Evolutionary conservation across 2,888 invertebrate species (phyloP).

Genomic region (Metacarcinus magister): DNA sequence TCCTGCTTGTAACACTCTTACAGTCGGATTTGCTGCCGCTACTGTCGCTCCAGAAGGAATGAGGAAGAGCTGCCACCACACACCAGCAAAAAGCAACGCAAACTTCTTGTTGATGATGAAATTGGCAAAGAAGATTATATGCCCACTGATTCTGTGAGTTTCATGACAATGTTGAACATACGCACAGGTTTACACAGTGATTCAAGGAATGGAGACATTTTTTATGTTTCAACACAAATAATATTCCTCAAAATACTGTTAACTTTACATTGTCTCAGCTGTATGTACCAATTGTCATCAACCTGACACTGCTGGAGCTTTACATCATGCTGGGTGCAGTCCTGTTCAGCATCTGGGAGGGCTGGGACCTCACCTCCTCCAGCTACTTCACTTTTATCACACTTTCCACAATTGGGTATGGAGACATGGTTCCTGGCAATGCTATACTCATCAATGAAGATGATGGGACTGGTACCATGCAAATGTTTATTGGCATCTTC

Average conservation of each 20-base stretch:
- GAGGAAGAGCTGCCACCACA: slow-evolving; percentile 83
- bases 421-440: slow-evolving; percentile 85
- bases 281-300: slow-evolving; percentile 83
- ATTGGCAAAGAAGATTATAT: slow-evolving; percentile 83
- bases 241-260: neutral
- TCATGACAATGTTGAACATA: neutral
- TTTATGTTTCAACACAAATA: neutral
- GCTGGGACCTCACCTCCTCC: slow-evolving; percentile 83
- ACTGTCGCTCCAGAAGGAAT: slow-evolving; percentile 83
- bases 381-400: slow-evolving; percentile 85
- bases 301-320: slow-evolving; percentile 83
- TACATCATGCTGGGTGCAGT: slow-evolving; percentile 83
- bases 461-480: slow-evolving; percentile 80
- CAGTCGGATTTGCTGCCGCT: slow-evolving; percentile 83
- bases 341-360: slow-evolving; percentile 83
- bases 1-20: neutral
- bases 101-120: slow-evolving; percentile 82
- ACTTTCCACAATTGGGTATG: slow-evolving; percentile 85
- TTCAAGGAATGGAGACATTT: neutral
- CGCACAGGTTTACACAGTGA: neutral
- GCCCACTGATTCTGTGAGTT: slow-evolving; percentile 83
- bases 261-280: slow-evolving; percentile 77
- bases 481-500: slow-evolving; percentile 83
- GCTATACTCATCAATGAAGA: slow-evolving; percentile 81
- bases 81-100: slow-evolving; percentile 77